Evolutionary conservation across 1,140 invertebrate genomes (phyloP), one percentile per base, ranked within the genome.

Genomic region (Andrena cerasifolii): DNA sequence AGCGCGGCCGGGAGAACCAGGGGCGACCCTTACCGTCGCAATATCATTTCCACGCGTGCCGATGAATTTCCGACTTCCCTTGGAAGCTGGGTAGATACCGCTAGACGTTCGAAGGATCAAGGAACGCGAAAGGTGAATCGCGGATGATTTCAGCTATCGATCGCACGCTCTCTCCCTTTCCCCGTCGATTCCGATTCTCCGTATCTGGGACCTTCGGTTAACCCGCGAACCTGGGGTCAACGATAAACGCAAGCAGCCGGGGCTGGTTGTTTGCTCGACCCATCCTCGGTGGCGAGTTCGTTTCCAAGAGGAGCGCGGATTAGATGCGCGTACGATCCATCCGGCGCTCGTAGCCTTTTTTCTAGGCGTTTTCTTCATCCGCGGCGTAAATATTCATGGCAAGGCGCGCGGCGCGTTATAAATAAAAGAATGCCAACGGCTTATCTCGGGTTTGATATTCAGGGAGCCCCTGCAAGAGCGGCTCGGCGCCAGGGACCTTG

Each of bases 371-470:
- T n/a, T n/a, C n/a, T 10, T 8, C 43, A 31, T 18, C 16, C 28
- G 4, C 18, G n/a, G 10, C 21, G 45, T 61, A 49, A 33, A 61
- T 61, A 72, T 72, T 72, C 68, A 61, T 61, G 40, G 28, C 12
- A 49, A 33, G 12, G 3, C 28, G 7, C 24, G 18, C 2, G 3
- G 0, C 24, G 53, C 5, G 36, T 28, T 28, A 33, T 45, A 58
- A 70, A 70, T 58, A 70, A 70, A 58, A 14, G 51, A 14, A 26
- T 0, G 66, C 18, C 18, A 47, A 33, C 43, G 26, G 31, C 63
- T 54, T 43, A 40, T 40, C 47, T 2, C 2, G 49, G 14, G 36
- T 28, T 82, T 77, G 59, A 81, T 82, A 81, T 82, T 63, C 72
- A 65, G 21, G 36, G 59, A 47, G 33, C 66, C 6, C 62, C n/a